Percentiles rank a stretch among this genome's conserved stretches.
Evolutionary conservation across 2,888 invertebrate species (phyloP).

Genomic region (Caenorhabditis angaria): DNA sequence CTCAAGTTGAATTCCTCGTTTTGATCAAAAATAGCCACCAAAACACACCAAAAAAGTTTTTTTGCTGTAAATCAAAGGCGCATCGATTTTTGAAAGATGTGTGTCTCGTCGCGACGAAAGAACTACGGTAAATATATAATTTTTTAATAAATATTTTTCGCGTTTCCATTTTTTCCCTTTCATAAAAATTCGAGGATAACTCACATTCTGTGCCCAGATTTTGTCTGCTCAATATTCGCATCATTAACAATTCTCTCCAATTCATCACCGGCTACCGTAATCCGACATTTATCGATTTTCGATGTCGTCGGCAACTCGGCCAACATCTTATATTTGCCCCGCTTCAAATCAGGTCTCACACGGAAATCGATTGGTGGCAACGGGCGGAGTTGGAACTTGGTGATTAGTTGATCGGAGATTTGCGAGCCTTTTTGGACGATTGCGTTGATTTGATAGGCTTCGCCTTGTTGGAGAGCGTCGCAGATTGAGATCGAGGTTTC

Average conservation of each 20-base stretch:
- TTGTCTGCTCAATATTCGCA: slow-evolving; percentile 47
- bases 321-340: slow-evolving; percentile 59
- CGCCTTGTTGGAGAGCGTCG: slow-evolving; percentile 61
- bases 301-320: slow-evolving; percentile 50
- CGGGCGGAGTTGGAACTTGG: slow-evolving; percentile 64
- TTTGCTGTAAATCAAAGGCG: no score
- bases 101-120: no score
- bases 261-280: slow-evolving; percentile 59
- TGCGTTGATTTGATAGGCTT: slow-evolving; percentile 60
- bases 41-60: no score
- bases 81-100: no score
- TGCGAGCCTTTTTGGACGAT: slow-evolving; percentile 62
- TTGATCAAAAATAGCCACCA: no score
- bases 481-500: slow-evolving; percentile 53
- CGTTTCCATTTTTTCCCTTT: no score
- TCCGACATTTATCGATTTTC: slow-evolving; percentile 56
- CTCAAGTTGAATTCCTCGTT: no score
- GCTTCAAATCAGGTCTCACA: slow-evolving; percentile 58
- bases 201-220: slow-evolving; percentile 42
- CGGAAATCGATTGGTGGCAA: slow-evolving; percentile 62
- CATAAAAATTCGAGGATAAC: no score
- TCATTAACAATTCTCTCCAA: slow-evolving; percentile 51
- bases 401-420: slow-evolving; percentile 55
- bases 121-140: no score
- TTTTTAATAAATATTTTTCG: no score